Evolutionary conservation across 1,140 invertebrate genomes (phyloP).

Genomic region (Anthonomus grandis): DNA sequence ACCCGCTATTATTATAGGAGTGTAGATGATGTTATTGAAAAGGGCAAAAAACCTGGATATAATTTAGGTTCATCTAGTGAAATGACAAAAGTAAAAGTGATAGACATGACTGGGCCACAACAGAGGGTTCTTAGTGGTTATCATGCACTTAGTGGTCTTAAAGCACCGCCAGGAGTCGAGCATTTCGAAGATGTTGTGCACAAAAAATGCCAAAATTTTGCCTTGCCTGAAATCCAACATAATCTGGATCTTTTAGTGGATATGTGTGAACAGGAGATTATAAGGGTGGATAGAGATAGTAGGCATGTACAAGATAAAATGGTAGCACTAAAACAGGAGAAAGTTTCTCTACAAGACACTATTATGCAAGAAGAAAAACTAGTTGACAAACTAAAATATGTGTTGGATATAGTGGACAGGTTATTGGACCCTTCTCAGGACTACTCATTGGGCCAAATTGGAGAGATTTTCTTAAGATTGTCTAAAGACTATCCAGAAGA

Average conservation of each 20-base stretch:
- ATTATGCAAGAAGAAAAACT: constrained; percentile 71
- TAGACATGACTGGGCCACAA: constrained; percentile 97
- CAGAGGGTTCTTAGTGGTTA: constrained; percentile 92
- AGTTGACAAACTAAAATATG: constrained; percentile 69
- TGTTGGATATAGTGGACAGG: constrained; percentile 67
- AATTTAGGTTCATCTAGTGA: constrained; percentile 54
- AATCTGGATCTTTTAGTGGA: constrained; percentile 91
- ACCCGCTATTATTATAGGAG: constrained; percentile 86
- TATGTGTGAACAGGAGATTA: constrained; percentile 91
- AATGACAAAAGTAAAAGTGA: constrained; percentile 90
- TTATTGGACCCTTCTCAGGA: constrained; percentile 58
- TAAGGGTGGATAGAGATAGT: constrained; percentile 79
- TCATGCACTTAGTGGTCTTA: constrained; percentile 74
- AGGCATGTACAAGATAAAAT: constrained; percentile 74
- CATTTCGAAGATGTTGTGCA: constrained; percentile 59
- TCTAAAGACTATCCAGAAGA: constrained; percentile 63
- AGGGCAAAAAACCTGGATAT: constrained; percentile 67
- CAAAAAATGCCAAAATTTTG: constrained; percentile 63
- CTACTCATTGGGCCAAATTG: constrained; percentile 69
- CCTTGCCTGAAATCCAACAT: constrained; percentile 85
- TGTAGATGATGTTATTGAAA: constrained; percentile 89
- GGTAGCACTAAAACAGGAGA: constrained; percentile 75
- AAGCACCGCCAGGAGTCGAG: constrained; percentile 56
- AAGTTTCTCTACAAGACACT: constrained; percentile 66
- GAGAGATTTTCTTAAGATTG: constrained; percentile 69